Conservation (phyloP, 2,888 invertebrate genomes). For the Zygothrica quintamaculata region DNA sequence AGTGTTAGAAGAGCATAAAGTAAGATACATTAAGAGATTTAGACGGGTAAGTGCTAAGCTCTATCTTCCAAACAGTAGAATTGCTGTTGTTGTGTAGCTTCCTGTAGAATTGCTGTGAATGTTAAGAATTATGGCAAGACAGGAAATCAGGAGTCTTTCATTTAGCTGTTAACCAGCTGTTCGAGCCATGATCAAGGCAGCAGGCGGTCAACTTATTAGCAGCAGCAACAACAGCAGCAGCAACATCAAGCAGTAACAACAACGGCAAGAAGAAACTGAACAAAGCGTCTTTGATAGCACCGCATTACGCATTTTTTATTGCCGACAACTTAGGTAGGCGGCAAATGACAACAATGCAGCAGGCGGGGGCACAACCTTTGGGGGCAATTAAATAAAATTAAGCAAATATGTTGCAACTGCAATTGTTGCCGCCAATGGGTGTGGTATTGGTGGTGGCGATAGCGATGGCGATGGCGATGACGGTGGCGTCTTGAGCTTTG, state of each 20-base stretch:
- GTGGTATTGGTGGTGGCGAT: constrained; percentile 39
- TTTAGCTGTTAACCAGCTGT: constrained; percentile 39
- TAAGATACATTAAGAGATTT: constrained; percentile 4
- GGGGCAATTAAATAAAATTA: constrained; percentile 74
- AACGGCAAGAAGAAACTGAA: constrained; percentile 58
- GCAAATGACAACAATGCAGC: constrained; percentile 33
- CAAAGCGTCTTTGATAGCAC: constrained; percentile 35
- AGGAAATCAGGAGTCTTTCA: constrained; percentile 46
- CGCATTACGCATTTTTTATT: constrained; percentile 80
- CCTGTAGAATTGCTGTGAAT: background rate
- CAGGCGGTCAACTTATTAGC: constrained; percentile 26
- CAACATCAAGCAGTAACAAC: constrained; percentile 4
- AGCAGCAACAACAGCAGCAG: constrained; percentile 1
- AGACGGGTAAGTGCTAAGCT: constrained; percentile 18
- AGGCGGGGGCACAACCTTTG: constrained; percentile 26
- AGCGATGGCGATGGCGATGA: constrained; percentile 35
- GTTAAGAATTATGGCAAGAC: constrained; percentile 17
- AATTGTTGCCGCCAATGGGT: constrained; percentile 41
- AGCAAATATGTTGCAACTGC: constrained; percentile 46
- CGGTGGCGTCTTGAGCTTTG: constrained; percentile 21
- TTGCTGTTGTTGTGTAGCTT: background rate
- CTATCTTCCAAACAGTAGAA: background rate
- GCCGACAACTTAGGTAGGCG: constrained; percentile 53
- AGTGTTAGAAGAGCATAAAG: background rate
- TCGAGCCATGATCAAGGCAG: constrained; percentile 45